phyloP scores from a whole-genome alignment of 2,888 invertebrate genomes.

The Polydrusus cervinus region DNA sequence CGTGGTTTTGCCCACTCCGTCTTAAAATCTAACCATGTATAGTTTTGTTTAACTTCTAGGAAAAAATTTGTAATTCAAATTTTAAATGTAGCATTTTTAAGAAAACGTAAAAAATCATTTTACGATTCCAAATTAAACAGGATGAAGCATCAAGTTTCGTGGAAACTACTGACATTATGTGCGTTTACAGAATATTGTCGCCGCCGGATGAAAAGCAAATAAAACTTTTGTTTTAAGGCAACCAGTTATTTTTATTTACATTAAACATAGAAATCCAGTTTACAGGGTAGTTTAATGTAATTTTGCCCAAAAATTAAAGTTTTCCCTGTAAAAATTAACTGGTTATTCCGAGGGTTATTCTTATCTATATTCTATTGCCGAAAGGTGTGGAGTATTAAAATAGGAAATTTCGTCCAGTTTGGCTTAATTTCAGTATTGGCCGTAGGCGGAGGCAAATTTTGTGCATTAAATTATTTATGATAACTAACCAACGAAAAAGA shows the following conservation, averaged over 20 bases:
- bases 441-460: too few species aligned
- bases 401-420: too few species aligned
- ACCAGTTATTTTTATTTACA: slow-evolving; percentile 1
- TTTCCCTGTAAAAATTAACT: too few species aligned
- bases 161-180: slow-evolving; percentile 12
- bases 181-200: slow-evolving; percentile 7
- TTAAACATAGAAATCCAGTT: neutral
- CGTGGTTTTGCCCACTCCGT: neutral
- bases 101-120: slow-evolving; percentile 19
- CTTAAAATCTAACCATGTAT: neutral
- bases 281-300: neutral
- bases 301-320: too few species aligned
- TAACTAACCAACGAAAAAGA: too few species aligned
- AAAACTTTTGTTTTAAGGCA: slow-evolving; percentile 16
- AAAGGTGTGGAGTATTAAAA: too few species aligned
- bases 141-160: slow-evolving; percentile 3
- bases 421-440: too few species aligned
- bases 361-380: too few species aligned
- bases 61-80: slow-evolving; percentile 18
- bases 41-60: neutral
- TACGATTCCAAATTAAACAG: slow-evolving; percentile 16
- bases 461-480: too few species aligned
- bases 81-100: neutral
- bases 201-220: slow-evolving; percentile 12
- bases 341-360: too few species aligned